Percentiles rank a stretch among this genome's conserved stretches.
Conservation (phyloP, 2,888 invertebrate species). For the Monopis laevigella region DNA sequence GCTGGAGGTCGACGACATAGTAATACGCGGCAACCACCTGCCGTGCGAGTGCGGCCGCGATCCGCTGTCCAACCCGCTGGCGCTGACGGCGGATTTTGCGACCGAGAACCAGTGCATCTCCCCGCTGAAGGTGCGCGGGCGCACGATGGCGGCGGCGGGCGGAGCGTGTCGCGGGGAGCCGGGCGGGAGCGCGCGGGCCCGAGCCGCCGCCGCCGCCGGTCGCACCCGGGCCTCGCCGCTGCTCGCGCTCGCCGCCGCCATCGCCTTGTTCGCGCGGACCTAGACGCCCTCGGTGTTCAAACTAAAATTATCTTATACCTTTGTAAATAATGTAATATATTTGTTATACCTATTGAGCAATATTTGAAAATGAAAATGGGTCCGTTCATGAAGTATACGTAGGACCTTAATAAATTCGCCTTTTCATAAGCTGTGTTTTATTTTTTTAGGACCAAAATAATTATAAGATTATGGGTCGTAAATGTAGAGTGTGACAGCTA, state of each 20-base stretch:
- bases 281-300: slow-evolving; percentile 56
- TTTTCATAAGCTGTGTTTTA: slow-evolving; percentile 34
- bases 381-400: slow-evolving; percentile 65
- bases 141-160: slow-evolving; percentile 67
- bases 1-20: slow-evolving; percentile 76
- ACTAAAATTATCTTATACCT: slow-evolving; percentile 34
- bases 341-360: slow-evolving; percentile 40
- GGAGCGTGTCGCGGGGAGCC: slow-evolving; percentile 46
- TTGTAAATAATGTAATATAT: slow-evolving; percentile 64
- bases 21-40: slow-evolving; percentile 82
- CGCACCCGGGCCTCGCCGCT: slow-evolving; percentile 26
- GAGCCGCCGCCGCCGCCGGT: slow-evolving; percentile 36
- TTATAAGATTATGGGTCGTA: too few species aligned
- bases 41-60: slow-evolving; percentile 89
- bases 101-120: slow-evolving; percentile 87
- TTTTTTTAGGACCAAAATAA: too few species aligned
- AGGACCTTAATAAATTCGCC: slow-evolving; percentile 65
- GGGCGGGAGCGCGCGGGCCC: slow-evolving; percentile 42
- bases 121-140: slow-evolving; percentile 83
- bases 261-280: slow-evolving; percentile 46
- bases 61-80: slow-evolving; percentile 78
- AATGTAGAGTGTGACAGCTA: too few species aligned
- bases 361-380: slow-evolving; percentile 63
- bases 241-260: slow-evolving; percentile 34
- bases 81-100: slow-evolving; percentile 72